Conservation (phyloP, 2,113 vertebrate genomes). For the Chaetorhynchus papuensis region DNA sequence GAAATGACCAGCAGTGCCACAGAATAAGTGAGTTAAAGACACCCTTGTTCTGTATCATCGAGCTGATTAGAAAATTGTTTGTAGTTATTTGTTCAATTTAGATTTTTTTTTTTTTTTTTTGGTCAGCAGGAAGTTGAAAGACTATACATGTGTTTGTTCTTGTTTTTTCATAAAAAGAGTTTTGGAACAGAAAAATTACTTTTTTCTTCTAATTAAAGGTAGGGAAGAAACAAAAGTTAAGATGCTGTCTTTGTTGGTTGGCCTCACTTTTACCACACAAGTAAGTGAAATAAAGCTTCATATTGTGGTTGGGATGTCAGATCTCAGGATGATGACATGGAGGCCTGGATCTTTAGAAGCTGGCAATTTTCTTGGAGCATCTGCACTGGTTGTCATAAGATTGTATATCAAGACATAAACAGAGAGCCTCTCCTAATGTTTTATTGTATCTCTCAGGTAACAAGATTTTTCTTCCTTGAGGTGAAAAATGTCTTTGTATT, state of each 20-base stretch:
- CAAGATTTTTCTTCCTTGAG: neutral
- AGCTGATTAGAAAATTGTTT: neutral
- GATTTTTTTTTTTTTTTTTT: neutral
- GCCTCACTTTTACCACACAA: neutral
- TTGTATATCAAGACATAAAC: neutral
- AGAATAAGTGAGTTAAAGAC: conserved; percentile 4
- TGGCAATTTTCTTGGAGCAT: neutral
- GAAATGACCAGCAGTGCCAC: neutral
- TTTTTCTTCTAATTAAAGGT: neutral
- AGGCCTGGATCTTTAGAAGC: neutral
- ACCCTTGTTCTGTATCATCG: neutral
- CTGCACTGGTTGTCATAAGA: neutral
- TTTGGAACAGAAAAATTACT: neutral
- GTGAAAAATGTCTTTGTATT: conserved; percentile 12
- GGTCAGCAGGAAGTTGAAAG: neutral
- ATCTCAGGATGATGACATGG: neutral
- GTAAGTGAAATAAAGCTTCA: neutral
- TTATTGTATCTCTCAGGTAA: conserved; percentile 12
- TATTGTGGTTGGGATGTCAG: neutral
- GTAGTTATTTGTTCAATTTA: neutral
- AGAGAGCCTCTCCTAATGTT: neutral
- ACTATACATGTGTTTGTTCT: neutral
- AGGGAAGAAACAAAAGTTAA: neutral
- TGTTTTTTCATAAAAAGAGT: neutral
- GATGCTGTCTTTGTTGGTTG: neutral